These are phyloP conservation scores for Microcebus lehilahytsara DNA, from an alignment of 2,113 vertebrate species.

Conservation along the genomic window DNA sequence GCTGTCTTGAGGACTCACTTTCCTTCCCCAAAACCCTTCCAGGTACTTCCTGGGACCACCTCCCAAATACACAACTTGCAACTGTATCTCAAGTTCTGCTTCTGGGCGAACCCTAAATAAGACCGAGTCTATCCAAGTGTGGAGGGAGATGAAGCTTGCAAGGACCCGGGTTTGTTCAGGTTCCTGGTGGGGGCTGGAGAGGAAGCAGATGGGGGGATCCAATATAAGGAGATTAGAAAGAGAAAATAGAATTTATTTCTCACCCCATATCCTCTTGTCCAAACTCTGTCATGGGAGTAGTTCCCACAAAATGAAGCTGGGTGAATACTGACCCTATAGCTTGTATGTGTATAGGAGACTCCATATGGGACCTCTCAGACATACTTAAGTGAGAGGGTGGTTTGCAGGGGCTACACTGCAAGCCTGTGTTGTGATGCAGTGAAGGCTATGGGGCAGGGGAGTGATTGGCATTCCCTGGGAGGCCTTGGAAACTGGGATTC, in stretches of 20 bases:
- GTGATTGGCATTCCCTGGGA: rapidly evolving
- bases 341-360: rapidly evolving
- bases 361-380: not conserved
- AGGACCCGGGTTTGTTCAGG: not conserved
- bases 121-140: not conserved
- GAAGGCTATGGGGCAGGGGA: no score
- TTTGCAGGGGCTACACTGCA: not conserved
- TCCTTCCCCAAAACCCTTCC: not conserved
- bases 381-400: no score
- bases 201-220: not conserved
- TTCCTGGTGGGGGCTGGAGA: not conserved
- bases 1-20: not conserved
- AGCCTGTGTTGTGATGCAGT: rapidly evolving
- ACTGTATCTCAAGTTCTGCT: not conserved
- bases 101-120: not conserved
- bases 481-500: not conserved
- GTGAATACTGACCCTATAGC: rapidly evolving
- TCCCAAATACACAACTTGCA: not conserved
- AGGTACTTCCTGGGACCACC: not conserved
- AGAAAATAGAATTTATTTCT: not conserved
- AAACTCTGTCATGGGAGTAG: not conserved
- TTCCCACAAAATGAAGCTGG: not conserved
- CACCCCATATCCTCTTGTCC: not conserved
- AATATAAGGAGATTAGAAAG: not conserved
- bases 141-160: not conserved